phyloP scores from a whole-genome alignment of 2,888 invertebrate species.

The Pterostichus madidus region DNA sequence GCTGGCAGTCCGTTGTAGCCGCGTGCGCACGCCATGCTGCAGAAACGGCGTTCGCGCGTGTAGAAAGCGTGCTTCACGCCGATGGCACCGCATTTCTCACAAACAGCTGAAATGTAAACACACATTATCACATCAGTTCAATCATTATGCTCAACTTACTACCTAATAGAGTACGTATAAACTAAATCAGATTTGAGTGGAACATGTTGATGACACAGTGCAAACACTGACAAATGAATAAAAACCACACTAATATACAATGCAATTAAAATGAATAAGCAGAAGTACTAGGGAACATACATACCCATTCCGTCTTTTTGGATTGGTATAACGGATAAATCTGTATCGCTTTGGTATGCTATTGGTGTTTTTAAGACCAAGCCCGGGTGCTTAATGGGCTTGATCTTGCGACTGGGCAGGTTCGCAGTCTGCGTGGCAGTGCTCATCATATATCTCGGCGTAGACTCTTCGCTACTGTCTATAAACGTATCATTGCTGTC shows the following conservation, averaged over 20 bases:
- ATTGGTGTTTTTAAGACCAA: slow-evolving; percentile 88
- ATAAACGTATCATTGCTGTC: slow-evolving; percentile 77
- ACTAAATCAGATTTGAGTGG: too few relatives aligned
- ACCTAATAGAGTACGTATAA: too few relatives aligned
- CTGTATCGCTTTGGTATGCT: slow-evolving; percentile 88
- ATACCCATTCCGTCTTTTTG: slow-evolving; percentile 94
- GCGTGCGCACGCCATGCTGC: slow-evolving; percentile 89
- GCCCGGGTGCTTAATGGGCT: slow-evolving; percentile 86
- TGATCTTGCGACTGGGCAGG: slow-evolving; percentile 82
- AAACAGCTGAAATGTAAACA: slow-evolving; percentile 82
- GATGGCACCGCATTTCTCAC: slow-evolving; percentile 91
- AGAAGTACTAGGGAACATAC: slow-evolving; percentile 71
- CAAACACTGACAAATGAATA: slow-evolving; percentile 67
- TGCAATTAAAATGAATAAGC: slow-evolving; percentile 63
- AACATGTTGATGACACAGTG: slow-evolving; percentile 34
- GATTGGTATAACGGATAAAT: slow-evolving; percentile 92
- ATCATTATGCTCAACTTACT: neutral
- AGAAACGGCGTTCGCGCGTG: slow-evolving; percentile 89
- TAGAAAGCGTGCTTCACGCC: slow-evolving; percentile 93
- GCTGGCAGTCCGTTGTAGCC: slow-evolving; percentile 77
- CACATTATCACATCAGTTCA: neutral
- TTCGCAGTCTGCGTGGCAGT: slow-evolving; percentile 80
- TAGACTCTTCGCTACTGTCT: slow-evolving; percentile 77
- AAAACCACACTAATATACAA: slow-evolving; percentile 67
- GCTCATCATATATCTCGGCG: slow-evolving; percentile 78